A percentile compares a stretch with the other conserved stretches of the same genome.
Conservation (phyloP, 2,797 vertebrate species). For the Tauraco hartlaubi region DNA sequence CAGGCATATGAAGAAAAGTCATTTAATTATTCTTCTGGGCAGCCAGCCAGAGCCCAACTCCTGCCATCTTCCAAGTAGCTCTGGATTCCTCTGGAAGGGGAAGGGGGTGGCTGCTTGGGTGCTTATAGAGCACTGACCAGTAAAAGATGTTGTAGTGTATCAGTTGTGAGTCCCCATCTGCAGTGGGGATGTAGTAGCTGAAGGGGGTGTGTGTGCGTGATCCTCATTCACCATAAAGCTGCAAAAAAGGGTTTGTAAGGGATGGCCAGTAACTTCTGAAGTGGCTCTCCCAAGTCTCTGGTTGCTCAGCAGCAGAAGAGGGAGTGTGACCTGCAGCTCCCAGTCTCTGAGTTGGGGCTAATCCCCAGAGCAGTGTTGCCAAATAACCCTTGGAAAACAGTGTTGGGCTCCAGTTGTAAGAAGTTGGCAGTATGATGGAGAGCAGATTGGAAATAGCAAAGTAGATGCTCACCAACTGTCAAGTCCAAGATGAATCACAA, state of each 20-base stretch:
- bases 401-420: neutral
- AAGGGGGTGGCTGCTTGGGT: neutral
- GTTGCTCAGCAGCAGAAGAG: neutral
- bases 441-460: neutral
- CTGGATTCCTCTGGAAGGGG: neutral
- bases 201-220: neutral
- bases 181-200: neutral
- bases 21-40: neutral
- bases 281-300: neutral
- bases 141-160: neutral
- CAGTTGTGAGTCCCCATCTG: neutral
- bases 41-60: neutral
- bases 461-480: neutral
- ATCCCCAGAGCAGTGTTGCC: neutral
- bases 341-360: neutral
- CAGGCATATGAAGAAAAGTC: neutral
- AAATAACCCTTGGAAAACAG: neutral
- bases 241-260: neutral
- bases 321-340: neutral
- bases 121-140: neutral
- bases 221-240: neutral
- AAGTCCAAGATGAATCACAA: neutral
- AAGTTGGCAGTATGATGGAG: neutral
- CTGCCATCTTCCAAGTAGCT: neutral
- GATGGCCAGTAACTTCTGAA: neutral